Evolutionary conservation across 2,113 vertebrate genomes (phyloP).

Genomic region (Microtus ochrogaster): DNA sequence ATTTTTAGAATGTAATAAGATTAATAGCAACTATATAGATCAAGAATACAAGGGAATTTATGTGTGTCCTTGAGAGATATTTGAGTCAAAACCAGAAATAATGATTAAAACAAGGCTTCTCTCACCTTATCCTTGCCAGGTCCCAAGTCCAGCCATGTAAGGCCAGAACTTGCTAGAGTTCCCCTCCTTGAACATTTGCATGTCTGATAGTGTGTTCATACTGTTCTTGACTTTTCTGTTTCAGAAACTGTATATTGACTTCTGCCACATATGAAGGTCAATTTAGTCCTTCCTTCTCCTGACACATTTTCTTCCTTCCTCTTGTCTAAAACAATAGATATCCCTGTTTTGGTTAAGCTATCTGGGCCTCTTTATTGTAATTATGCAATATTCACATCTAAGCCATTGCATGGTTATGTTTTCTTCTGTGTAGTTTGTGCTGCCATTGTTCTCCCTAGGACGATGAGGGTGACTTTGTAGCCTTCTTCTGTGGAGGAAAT

Average conservation of each 20-base stretch:
- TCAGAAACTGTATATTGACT: not conserved
- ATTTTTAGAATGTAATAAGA: conserved; percentile 20
- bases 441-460: not conserved
- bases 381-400: not conserved
- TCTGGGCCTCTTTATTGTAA: not conserved
- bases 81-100: not conserved
- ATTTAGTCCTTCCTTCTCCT: not conserved
- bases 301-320: not conserved
- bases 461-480: not conserved
- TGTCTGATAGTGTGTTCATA: not conserved
- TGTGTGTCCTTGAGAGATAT: not conserved
- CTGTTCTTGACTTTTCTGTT: not conserved
- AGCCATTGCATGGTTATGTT: not conserved
- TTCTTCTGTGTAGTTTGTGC: not conserved
- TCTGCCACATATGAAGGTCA: not conserved
- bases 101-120: not conserved
- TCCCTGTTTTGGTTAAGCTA: not conserved
- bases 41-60: not conserved
- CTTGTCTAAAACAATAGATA: not conserved
- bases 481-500: not conserved
- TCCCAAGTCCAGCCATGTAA: not conserved
- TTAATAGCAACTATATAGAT: conserved; percentile 41
- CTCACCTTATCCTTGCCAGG: not conserved
- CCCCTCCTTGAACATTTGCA: not conserved
- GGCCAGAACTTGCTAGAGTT: not conserved